Evolutionary conservation across 2,797 vertebrate species (phyloP), one percentile per base, ranked within the genome.

Genomic region (Gephyroberyx darwinii): DNA sequence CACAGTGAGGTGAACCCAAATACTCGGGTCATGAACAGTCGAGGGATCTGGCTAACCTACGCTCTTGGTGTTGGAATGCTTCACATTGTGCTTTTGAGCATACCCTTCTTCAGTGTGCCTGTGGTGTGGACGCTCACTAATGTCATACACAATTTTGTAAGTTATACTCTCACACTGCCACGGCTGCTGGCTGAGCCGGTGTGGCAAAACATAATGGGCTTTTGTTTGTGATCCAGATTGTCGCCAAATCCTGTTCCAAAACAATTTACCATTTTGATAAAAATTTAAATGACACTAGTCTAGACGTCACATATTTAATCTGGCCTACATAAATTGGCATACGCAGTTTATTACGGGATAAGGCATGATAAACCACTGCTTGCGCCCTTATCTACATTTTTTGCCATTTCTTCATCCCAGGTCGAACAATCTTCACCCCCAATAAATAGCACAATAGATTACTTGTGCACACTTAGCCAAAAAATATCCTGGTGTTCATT

Each of bases 1-100:
- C 97, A 99, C 93, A 99, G 98, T 39, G 98, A 99, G 90, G 97
- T 98, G 78, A 99, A 98, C 89, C 97, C 98, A 59, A 99, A 99
- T 87, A 99, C 96, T 0, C 93, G 96, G 60, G 96, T 99, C 80
- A 98, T 99, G 98, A 99, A 96, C 92, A 98, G 97, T 79, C 94
- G 96, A 56, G 98, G 97, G 72, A 98, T 99, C 94, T 99, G 98
- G 97, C 93, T 99, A 90, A 99, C 97, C 0, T 99, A 99, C 0
- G 93, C 96, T 0, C 90, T 99, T 0, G 98, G 97, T 64, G 96
- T 99, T 8, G 96, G 96, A 77, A 94, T 96, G 78, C 96, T 99
- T 85, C 98, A 98, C 90, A 94, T 98, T 16, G 96, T 99, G 75
- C 93, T 99, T 81, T 86, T 99, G 83, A 98, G 97, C 92, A 98